Evolutionary conservation across 2,888 invertebrate species (phyloP), one percentile per base, ranked within the genome.

Genomic region (Dysmachus trigonus): DNA sequence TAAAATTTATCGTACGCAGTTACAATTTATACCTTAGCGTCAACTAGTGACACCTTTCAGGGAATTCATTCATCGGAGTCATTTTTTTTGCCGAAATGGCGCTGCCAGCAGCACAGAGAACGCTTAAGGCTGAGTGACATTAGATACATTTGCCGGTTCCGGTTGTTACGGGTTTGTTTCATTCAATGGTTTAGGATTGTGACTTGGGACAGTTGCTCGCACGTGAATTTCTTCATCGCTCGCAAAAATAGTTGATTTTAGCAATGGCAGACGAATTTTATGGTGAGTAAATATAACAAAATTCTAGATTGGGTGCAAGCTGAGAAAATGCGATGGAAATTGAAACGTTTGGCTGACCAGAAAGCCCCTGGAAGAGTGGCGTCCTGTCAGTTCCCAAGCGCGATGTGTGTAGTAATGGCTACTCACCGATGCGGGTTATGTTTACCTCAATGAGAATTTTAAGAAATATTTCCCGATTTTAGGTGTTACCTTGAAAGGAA

Each of bases 401-500:
- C 13, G 51, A 47, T 79, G 18, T 79, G 30, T 81, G 41, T 62
- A 81, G 81, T 10, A 81, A 81, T 81, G 53, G 81, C 79, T 79
- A n/a, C 38, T 79, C 30, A 47, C 10, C 27, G n/a, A 79, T n/a
- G 38, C 22, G 41, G 33, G 73, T 33, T 33, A 73, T 73, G 35
- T 73, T 73, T 73, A 35, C n/a, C 35, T 73, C 62, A 22, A 62
- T 73, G 15, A 1, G n/a, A 73, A n/a, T 73, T 33, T 33, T 33
- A 15, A 33, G 8, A 33, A 35, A 27, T 73, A 35, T 73, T 27
- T 31, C 7, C 18, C 30, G 6, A n/a, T 92, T 92, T 72, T 93
- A 97, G 97, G 96, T 93, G 94, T 96, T 88, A 96, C 96, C 88
- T 93, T 97, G 88, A 95, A 95, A 90, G 95, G 95, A 88, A 93